Percentiles rank a stretch among this genome's conserved stretches.
Evolutionary conservation across 1,140 invertebrate species (phyloP).

Genomic region (Achatina immaculata): DNA sequence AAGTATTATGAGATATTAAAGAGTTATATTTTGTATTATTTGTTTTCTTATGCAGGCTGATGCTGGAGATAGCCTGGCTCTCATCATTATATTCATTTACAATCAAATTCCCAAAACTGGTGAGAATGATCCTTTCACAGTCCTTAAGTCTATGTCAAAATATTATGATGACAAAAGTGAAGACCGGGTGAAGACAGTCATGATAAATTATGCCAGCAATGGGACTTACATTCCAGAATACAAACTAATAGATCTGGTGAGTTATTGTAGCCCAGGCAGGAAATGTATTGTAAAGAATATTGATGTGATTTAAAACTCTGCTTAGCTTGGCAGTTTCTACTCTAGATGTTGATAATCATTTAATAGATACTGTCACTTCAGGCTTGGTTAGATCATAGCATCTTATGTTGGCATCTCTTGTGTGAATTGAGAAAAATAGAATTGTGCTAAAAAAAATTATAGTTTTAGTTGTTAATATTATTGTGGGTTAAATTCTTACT

Average conservation of each 20-base stretch:
- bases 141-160: conserved; percentile 72
- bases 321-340: too few relatives aligned
- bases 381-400: too few relatives aligned
- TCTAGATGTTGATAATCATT: too few relatives aligned
- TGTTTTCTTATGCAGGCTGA: conserved; percentile 75
- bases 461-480: too few relatives aligned
- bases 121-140: conserved; percentile 73
- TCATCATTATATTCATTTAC: conserved; percentile 76
- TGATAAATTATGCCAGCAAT: conserved; percentile 52
- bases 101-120: conserved; percentile 43
- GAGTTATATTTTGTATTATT: not conserved
- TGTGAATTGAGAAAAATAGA: too few relatives aligned
- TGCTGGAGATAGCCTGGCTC: conserved; percentile 82
- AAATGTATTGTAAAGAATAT: too few relatives aligned
- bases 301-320: too few relatives aligned
- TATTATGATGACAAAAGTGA: conserved; percentile 79
- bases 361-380: too few relatives aligned
- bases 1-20: too few relatives aligned
- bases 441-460: too few relatives aligned
- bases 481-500: too few relatives aligned
- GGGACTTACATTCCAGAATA: conserved; percentile 72
- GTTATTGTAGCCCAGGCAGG: too few relatives aligned
- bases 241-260: conserved; percentile 77
- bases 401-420: not conserved
- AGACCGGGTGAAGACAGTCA: conserved; percentile 75